Base-by-base conservation (phyloP, 2,797 vertebrate genomes). In the Acanthopagrus latus region DNA sequence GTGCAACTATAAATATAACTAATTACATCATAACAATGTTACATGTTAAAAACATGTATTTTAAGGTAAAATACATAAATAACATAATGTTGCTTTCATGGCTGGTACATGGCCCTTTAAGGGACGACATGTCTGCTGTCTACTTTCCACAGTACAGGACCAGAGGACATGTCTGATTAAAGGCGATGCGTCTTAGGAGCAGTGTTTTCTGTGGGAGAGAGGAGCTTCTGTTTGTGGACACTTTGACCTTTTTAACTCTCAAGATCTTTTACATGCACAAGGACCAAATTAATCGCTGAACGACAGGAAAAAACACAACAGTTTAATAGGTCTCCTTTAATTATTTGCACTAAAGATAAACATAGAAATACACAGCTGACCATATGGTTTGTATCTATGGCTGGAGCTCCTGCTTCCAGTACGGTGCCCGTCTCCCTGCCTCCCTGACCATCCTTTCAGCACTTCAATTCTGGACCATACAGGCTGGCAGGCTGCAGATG, bases 401-500 rank as follows among this genome's bases (percentile, higher is more conserved):
- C 81, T 82, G 55, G 55, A 72, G 38, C 52, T 65, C 44, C 21
- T 73, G 43, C 7, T 77, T 71, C 67, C 75, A 65, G 14, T 60
- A 60, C 41, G 50, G 27, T 72, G 59, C 78, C 74, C 57, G 29
- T 71, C 62, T 76, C 74, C 57, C 62, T 65, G 57, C 76, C 72
- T 71, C 58, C 54, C 65, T 38, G 47, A 46, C 14, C 43, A 41
- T 67, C 70, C 68, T 86, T 93, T 91, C 85, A 74, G 76, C 86
- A 86, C 83, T 68, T 89, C 57, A 88, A 77, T 85, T 84, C 57
- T 71, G 48, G 50, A 74, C 70, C 69, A 21, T 80, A 7, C 66
- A 76, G 78, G 59, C 20, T 73, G 81, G 66, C 71, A 76, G 65
- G 74, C 80, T 83, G 54, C 83, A 91, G 87, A 83, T 91, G 81